Evolutionary conservation across 2,888 invertebrate species (phyloP), one percentile per base, ranked within the genome.

Genomic region (Neoascia interrupta): DNA sequence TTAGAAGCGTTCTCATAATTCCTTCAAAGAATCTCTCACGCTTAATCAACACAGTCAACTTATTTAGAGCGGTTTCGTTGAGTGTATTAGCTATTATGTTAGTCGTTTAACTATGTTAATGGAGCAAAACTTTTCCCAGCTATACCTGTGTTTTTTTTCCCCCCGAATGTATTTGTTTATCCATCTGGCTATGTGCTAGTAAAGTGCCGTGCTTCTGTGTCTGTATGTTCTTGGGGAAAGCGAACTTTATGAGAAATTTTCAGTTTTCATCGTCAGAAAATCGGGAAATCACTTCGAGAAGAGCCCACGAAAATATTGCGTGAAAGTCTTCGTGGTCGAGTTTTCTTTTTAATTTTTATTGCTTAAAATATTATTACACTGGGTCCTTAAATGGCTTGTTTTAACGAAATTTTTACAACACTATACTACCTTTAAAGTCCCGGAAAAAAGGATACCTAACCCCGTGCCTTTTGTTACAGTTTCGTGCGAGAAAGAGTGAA

Each of bases 81-180:
- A 28, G 31, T 21, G 26, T 64, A 39, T 51, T 37, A 8, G 56
- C n/a, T 68, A 23, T 63, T 45, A 45, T 36, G 58, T 61, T 61
- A 43, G 66, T 79, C 28, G 31, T 72, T 68, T 49, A 79, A 79
- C 73, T 79, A 66, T 73, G 66, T 73, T 79, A 73, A 61, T 79
- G 61, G 73, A 79, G 61, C 79, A 79, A n/a, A 79, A 79, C 60
- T 68, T 73, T 76, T 73, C 73, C 66, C 73, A 68, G 54, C 31
- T 56, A 61, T 68, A 73, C 64, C 72, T 69, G 47, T 60, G 31
- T 6, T 31, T 31, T 31, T n/a, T n/a, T n/a, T n/a, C 43, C 49
- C 36, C 63, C 51, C 21, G 28, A 41, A 6, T 61, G 72, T 79
- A 51, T 73, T 73, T 79, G 79, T 73, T 73, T 76, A 76, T 63